Conservation (phyloP, 2,797 vertebrate species). For the Ictinia mississippiensis region DNA sequence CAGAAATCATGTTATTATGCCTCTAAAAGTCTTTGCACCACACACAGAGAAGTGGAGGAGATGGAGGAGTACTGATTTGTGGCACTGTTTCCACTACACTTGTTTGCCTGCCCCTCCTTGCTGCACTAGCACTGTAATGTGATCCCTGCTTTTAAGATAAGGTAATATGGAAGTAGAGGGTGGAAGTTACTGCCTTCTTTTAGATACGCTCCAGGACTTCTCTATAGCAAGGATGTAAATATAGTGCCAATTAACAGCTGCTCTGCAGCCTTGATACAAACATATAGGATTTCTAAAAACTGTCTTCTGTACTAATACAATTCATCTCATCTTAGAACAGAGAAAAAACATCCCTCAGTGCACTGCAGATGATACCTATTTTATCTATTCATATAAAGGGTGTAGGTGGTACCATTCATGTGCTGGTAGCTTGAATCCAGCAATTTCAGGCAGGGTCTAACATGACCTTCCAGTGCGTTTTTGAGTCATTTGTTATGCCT, state of each 20-base stretch:
- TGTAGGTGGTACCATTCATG: not conserved
- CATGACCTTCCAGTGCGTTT: not conserved
- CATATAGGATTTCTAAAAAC: not conserved
- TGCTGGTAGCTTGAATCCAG: not conserved
- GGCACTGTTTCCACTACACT: not conserved
- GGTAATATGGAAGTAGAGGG: accelerated
- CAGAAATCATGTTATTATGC: not conserved
- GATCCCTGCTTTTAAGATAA: not conserved
- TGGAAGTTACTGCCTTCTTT: not conserved
- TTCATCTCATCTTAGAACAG: not conserved
- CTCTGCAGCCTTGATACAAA: not conserved
- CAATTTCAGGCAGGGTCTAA: not conserved
- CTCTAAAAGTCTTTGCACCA: not conserved
- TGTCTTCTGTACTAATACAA: not conserved
- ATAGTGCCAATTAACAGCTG: not conserved
- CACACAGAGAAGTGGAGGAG: not conserved
- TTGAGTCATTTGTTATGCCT: not conserved
- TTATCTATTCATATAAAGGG: not conserved
- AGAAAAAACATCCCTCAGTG: not conserved
- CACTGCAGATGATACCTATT: not conserved
- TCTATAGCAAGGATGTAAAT: not conserved
- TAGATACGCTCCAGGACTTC: not conserved
- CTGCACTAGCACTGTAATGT: accelerated
- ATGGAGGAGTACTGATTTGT: not conserved
- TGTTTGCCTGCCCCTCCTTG: not conserved